Evolutionary conservation across 2,888 invertebrate species (phyloP).

Genomic region (Acronicta leporina): DNA sequence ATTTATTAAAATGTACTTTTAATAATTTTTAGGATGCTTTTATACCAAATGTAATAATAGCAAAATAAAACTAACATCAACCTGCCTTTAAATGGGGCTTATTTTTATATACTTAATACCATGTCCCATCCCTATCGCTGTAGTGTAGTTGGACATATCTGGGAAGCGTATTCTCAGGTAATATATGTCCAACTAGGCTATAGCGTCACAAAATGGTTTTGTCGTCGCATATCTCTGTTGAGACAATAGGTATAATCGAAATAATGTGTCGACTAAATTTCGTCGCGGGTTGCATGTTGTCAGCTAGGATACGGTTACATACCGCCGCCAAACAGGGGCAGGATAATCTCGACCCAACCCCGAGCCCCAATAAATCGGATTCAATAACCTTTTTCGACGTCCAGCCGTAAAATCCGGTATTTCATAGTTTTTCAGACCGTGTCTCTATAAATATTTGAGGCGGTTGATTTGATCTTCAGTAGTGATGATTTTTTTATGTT

Average conservation of each 20-base stretch:
- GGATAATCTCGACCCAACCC: slow-evolving; percentile 54
- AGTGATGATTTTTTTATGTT: slow-evolving; percentile 35
- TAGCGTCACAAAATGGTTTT: not conserved
- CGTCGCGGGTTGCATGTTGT: not conserved
- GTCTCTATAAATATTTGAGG: slow-evolving; percentile 48
- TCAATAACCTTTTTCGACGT: slow-evolving; percentile 60
- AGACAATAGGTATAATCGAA: not conserved
- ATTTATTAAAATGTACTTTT: too few relatives aligned
- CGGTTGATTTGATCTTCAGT: slow-evolving; percentile 51
- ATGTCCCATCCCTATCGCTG: too few relatives aligned
- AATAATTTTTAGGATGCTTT: too few relatives aligned
- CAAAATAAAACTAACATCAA: too few relatives aligned
- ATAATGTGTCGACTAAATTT: not conserved
- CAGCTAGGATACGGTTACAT: slow-evolving; percentile 29
- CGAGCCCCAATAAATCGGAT: slow-evolving; percentile 62
- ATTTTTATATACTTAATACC: too few relatives aligned
- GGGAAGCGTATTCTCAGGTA: too few relatives aligned
- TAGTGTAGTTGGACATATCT: too few relatives aligned
- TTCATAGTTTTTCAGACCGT: slow-evolving; percentile 63
- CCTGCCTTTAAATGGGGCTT: too few relatives aligned
- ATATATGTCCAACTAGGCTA: not conserved
- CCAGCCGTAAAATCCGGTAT: slow-evolving; percentile 58
- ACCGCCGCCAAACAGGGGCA: slow-evolving; percentile 31
- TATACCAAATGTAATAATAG: too few relatives aligned
- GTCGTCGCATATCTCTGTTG: not conserved